phyloP scores from a whole-genome alignment of 2,113 vertebrate species.

The Haliaeetus leucogaster region DNA sequence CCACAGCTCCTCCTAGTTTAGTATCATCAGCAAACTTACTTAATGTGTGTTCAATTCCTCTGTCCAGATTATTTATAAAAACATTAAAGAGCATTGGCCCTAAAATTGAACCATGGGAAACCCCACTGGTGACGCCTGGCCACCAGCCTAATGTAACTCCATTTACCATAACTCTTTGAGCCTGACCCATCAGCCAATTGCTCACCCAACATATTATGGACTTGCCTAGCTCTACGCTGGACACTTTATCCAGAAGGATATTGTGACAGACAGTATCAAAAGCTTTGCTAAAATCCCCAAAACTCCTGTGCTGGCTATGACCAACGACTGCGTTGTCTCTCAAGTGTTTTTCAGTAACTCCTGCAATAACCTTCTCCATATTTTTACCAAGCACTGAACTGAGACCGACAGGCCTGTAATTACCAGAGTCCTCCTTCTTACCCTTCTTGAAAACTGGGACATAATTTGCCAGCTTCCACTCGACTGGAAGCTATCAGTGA shows the following conservation, averaged over 20 bases:
- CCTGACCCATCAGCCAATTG: accelerated
- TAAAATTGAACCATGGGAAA: neutral
- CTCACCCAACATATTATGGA: neutral
- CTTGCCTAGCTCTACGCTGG: neutral
- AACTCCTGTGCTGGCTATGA: accelerated
- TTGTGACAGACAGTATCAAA: neutral
- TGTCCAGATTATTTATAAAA: neutral
- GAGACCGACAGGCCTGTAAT: neutral
- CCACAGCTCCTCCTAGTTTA: neutral
- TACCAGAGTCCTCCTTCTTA: neutral
- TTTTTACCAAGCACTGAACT: neutral
- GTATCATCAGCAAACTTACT: neutral
- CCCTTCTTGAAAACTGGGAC: neutral
- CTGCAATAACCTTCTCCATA: neutral
- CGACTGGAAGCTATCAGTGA: neutral
- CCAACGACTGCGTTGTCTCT: neutral
- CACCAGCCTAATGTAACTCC: neutral
- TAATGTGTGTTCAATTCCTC: neutral
- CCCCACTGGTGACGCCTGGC: accelerated
- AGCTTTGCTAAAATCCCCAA: neutral
- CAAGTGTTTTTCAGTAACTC: neutral
- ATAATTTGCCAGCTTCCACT: neutral
- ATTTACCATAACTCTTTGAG: neutral
- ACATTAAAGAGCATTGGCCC: neutral
- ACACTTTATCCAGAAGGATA: neutral